Base-by-base conservation (phyloP, 2,113 vertebrate species). In the Eublepharis macularius region DNA sequence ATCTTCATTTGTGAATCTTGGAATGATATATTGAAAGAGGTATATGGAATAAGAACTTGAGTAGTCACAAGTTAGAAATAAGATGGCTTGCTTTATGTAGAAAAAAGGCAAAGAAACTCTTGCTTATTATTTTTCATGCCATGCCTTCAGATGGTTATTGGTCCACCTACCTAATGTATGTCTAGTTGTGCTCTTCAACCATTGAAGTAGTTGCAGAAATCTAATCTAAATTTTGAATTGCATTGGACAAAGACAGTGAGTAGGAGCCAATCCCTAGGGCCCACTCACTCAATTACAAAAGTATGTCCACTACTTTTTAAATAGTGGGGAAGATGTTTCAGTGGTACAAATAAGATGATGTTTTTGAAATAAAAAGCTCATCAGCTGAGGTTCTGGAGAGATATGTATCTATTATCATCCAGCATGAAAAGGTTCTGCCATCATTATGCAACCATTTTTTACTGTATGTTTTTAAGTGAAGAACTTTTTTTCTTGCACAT, bases 301-400 rank as follows among this genome's bases (percentile, higher is more conserved):
- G 34, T 26, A 43, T 16, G 70, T 49, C n/a, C 73, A 63, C 57
- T 74, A 21, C 43, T 11, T 47, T 19, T 85, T 80, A 39, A 65
- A 34, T 80, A 65, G n/a, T 29, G 16, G 24, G 57, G 76, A 68
- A 86, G 70, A 72, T 85, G 77, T 72, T 80, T 73, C 39, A 85
- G 6, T 80, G 76, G 19, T 80, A n/a, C 32, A 74, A 83, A 43
- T 60, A 49, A 57, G 68, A 11, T 51, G 41, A 41, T 29, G 39
- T 45, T 39, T 85, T 70, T 45, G 39, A 45, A 85, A 43, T 45
- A 26, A 72, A n/a, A 51, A 83, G 39, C 39, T 24, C 32, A 63
- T 17, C 70, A 83, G 39, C 54, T 83, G 70, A 75, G 81, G 54
- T 72, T 19, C 11, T 24, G 54, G 39, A 9, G 39, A 63, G 51